Evolutionary conservation across 2,888 invertebrate genomes (phyloP).

Genomic region (Matsumyia berberina): DNA sequence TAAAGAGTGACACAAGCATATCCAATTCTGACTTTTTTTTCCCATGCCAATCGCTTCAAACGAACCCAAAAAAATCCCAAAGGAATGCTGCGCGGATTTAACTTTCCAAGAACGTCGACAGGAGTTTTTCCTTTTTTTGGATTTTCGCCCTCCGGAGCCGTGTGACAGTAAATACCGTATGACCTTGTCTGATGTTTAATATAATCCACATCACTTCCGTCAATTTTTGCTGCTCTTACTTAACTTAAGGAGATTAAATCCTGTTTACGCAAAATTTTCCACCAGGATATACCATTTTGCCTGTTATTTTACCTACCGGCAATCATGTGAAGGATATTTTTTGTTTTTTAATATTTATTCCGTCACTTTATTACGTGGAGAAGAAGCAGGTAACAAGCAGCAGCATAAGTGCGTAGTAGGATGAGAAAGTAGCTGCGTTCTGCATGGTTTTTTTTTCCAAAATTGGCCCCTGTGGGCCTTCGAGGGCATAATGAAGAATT

Average conservation of each 20-base stretch:
- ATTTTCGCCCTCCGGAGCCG: background rate
- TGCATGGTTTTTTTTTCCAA: conserved; percentile 18
- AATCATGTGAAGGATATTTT: conserved; percentile 78
- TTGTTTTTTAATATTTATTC: conserved; percentile 67
- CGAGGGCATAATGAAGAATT: conserved; percentile 37
- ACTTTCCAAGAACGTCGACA: background rate
- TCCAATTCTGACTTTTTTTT: no score
- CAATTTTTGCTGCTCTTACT: conserved; percentile 28
- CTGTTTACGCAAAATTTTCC: conserved; percentile 39
- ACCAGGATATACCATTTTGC: conserved; percentile 49
- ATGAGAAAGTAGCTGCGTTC: background rate
- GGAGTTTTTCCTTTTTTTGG: background rate
- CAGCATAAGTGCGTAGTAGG: background rate
- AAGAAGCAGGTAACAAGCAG: background rate
- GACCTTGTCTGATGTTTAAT: conserved; percentile 23
- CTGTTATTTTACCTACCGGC: conserved; percentile 78
- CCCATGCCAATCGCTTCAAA: no score
- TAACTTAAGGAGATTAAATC: conserved; percentile 63
- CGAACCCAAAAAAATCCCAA: background rate
- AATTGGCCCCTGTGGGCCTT: conserved; percentile 18
- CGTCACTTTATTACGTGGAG: conserved; percentile 44
- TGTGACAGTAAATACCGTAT: conserved; percentile 16
- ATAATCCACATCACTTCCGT: conserved; percentile 31
- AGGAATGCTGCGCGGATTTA: background rate
- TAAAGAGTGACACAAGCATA: no score